Percentiles rank a stretch among this genome's conserved stretches.
Conservation (phyloP, 2,888 invertebrate genomes). For the Polydrusus tereticollis region DNA sequence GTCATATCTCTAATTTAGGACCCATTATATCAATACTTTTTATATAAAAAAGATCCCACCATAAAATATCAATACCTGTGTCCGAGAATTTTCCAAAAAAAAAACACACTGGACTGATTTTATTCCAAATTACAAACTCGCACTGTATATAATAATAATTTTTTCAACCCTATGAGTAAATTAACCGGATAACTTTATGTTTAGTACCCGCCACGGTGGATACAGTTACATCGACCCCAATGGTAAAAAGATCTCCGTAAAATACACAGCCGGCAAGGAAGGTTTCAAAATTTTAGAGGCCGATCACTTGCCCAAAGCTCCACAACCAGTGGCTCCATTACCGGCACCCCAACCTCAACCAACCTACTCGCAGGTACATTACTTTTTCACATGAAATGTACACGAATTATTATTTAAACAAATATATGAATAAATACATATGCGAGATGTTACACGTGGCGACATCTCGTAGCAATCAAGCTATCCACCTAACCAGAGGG, state of each 20-base stretch:
- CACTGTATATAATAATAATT: neutral
- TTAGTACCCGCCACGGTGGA: conserved; percentile 69
- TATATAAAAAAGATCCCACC: too few species aligned
- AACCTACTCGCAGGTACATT: conserved; percentile 49
- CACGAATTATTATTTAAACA: too few species aligned
- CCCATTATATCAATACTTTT: too few species aligned
- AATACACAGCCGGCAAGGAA: conserved; percentile 69
- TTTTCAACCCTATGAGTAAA: neutral
- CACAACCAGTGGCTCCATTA: conserved; percentile 57
- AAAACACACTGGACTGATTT: too few species aligned
- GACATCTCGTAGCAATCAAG: too few species aligned
- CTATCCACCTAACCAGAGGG: too few species aligned
- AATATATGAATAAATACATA: too few species aligned
- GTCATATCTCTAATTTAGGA: too few species aligned
- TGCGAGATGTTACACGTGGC: too few species aligned
- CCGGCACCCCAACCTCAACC: conserved; percentile 54
- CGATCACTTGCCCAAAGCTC: conserved; percentile 66
- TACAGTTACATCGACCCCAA: conserved; percentile 70
- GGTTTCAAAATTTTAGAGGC: conserved; percentile 69
- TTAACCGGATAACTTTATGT: neutral
- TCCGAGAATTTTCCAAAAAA: too few species aligned
- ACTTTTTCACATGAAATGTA: neutral
- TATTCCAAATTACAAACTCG: too few species aligned
- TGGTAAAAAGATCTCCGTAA: conserved; percentile 76
- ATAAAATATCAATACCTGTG: too few species aligned